phyloP scores from a whole-genome alignment of 2,888 invertebrate genomes.

The Lasioglossum marginatum region DNA sequence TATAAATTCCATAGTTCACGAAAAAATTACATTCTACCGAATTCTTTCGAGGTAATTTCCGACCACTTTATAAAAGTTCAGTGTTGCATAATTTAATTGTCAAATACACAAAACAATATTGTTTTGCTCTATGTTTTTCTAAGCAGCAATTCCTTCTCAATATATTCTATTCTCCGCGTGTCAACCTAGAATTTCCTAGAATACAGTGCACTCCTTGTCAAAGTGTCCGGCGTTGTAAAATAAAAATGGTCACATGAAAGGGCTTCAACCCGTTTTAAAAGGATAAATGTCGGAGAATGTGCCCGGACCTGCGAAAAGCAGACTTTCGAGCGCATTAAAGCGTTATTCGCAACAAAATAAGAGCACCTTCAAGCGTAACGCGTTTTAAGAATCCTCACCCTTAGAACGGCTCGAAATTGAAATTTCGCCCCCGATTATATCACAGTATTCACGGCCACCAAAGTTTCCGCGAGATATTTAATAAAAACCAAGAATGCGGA shows the following conservation, averaged over 20 bases:
- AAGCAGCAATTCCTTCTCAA: neutral
- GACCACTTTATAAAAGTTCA: neutral
- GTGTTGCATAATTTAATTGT: neutral
- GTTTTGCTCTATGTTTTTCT: neutral
- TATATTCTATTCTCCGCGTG: neutral
- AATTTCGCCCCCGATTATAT: slow-evolving; percentile 19
- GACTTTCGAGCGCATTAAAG: slow-evolving; percentile 20
- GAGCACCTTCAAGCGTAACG: slow-evolving; percentile 16
- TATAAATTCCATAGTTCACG: neutral
- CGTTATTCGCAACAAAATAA: slow-evolving; percentile 33
- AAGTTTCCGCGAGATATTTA: slow-evolving; percentile 3
- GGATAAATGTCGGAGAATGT: slow-evolving; percentile 28
- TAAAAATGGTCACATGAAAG: slow-evolving; percentile 37
- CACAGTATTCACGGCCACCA: neutral
- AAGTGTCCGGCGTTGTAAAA: neutral
- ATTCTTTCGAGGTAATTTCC: neutral
- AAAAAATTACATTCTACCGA: neutral
- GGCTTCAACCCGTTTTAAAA: slow-evolving; percentile 23
- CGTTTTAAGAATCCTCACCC: slow-evolving; percentile 11
- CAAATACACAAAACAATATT: neutral
- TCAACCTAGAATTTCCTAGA: neutral
- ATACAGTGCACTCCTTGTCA: slow-evolving; percentile 1
- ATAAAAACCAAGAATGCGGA: neutral
- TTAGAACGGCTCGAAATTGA: slow-evolving; percentile 29
- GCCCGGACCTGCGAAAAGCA: neutral